A percentile compares a stretch with the other conserved stretches of the same genome.
Conservation (phyloP, 2,113 vertebrate species). For the Mus pahari region DNA sequence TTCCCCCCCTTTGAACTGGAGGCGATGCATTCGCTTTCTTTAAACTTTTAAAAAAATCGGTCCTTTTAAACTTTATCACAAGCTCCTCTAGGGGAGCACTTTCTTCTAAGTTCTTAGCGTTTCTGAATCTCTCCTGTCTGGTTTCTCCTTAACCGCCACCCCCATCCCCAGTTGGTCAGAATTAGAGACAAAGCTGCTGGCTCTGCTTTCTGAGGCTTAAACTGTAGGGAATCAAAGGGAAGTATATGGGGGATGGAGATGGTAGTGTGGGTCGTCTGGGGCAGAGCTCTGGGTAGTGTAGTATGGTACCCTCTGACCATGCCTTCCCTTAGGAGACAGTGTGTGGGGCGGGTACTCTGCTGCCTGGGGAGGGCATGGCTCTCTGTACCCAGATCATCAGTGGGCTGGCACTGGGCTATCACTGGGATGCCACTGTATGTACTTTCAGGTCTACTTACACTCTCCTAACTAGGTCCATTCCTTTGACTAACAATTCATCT, state of each 20-base stretch:
- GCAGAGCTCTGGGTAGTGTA: not conserved
- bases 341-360: accelerated
- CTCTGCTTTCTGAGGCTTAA: not conserved
- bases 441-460: accelerated
- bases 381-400: not conserved
- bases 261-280: not conserved
- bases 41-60: constrained; percentile 67
- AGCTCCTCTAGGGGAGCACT: not conserved
- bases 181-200: not conserved
- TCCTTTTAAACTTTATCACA: constrained; percentile 37
- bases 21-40: constrained; percentile 59
- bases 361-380: not conserved
- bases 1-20: constrained; percentile 61
- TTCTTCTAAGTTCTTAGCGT: not conserved
- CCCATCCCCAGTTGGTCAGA: not conserved
- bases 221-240: not conserved
- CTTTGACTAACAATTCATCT: not conserved
- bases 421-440: not conserved
- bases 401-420: not conserved
- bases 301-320: not conserved
- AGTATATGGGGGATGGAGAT: not conserved
- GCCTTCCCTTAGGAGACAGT: not conserved
- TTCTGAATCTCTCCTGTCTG: not conserved
- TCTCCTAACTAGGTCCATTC: not conserved
- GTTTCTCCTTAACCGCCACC: accelerated